Conservation (phyloP, 2,888 invertebrate species). For the Smittia aterrima region DNA sequence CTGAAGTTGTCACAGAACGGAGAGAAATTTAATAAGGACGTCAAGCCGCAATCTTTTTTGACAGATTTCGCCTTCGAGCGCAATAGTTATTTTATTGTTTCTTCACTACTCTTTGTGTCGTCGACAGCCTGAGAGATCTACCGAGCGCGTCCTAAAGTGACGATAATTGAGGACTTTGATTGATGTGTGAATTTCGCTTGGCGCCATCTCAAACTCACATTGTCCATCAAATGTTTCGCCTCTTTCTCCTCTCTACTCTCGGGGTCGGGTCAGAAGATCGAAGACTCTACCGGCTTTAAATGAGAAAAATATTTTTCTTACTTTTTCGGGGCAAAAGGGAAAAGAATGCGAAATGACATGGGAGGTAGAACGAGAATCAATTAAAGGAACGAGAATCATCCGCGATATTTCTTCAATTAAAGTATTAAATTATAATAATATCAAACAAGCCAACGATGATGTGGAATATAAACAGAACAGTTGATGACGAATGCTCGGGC, state of each 20-base stretch:
- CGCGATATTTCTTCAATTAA: conserved; percentile 26
- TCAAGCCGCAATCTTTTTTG: conserved; percentile 7
- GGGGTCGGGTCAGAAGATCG: not conserved
- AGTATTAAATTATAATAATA: conserved; percentile 26
- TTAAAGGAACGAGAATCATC: conserved; percentile 5
- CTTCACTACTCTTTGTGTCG: not conserved
- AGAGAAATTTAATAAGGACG: conserved; percentile 1
- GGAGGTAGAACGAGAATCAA: conserved; percentile 33
- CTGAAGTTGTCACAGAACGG: not conserved
- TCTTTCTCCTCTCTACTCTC: not conserved
- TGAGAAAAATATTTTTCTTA: not conserved
- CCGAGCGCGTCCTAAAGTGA: not conserved
- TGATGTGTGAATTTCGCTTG: conserved; percentile 34
- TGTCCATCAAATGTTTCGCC: not conserved
- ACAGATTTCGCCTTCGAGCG: not conserved
- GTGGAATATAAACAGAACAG: not conserved
- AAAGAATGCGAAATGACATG: conserved; percentile 12
- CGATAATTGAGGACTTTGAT: conserved; percentile 39
- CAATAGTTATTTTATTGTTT: not conserved
- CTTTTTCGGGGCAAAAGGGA: not conserved
- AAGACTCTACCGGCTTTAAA: conserved; percentile 1
- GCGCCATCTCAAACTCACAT: not conserved
- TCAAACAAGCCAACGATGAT: not conserved
- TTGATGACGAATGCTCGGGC: conserved; percentile 24
- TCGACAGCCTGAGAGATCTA: not conserved